These are phyloP conservation scores for Neuroscelio doddi DNA, from an alignment of 2,888 invertebrate genomes.

Conservation along the genomic window DNA sequence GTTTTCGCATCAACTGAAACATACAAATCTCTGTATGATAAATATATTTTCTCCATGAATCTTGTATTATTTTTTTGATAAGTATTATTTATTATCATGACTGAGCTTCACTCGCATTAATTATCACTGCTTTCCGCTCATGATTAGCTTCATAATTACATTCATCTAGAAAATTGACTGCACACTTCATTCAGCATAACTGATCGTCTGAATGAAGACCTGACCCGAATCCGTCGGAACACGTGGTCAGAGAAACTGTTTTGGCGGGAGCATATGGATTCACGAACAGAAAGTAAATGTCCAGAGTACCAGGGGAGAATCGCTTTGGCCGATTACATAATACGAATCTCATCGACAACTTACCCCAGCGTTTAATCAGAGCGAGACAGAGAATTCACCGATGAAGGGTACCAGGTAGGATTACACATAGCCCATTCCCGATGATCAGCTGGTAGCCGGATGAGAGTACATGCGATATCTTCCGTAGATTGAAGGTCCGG, in stretches of 20 bases:
- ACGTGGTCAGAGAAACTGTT: slow-evolving; percentile 39
- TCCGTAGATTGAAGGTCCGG: slow-evolving; percentile 31
- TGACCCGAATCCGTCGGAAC: slow-evolving; percentile 20
- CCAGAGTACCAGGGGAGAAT: neutral
- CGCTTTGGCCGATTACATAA: slow-evolving; percentile 22
- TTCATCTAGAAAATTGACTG: too few relatives aligned
- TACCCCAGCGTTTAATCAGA: slow-evolving; percentile 62
- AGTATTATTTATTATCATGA: too few relatives aligned
- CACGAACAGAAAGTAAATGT: neutral
- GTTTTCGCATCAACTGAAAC: too few relatives aligned
- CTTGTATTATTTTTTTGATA: too few relatives aligned
- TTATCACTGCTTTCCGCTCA: neutral
- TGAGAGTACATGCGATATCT: slow-evolving; percentile 39
- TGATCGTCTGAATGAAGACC: slow-evolving; percentile 5
- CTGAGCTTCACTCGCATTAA: too few relatives aligned
- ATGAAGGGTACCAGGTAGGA: slow-evolving; percentile 52
- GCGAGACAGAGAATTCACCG: slow-evolving; percentile 53
- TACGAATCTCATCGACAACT: slow-evolving; percentile 51
- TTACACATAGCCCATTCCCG: slow-evolving; percentile 59
- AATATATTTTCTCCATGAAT: too few relatives aligned
- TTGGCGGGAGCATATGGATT: slow-evolving; percentile 52
- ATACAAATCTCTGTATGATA: too few relatives aligned
- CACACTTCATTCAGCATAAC: neutral
- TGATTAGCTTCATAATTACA: too few relatives aligned
- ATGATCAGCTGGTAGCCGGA: slow-evolving; percentile 26